Evolutionary conservation across 1,140 invertebrate genomes (phyloP).

Genomic region (Drosophila parvula): DNA sequence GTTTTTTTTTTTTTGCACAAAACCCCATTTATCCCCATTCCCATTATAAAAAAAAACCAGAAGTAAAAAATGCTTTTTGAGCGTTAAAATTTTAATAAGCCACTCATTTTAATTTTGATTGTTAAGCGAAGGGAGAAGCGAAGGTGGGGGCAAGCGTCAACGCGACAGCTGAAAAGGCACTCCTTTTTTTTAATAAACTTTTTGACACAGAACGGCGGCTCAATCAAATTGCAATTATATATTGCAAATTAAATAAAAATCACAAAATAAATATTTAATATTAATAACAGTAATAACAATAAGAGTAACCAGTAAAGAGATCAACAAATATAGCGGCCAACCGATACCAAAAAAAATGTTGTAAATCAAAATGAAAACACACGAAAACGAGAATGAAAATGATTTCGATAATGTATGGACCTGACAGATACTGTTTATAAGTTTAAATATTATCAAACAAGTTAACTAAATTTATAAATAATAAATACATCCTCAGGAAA

Average conservation of each 20-base stretch:
- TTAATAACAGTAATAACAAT: slow-evolving; percentile 63
- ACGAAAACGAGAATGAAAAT: slow-evolving; percentile 1
- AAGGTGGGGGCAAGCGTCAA: slow-evolving; percentile 6
- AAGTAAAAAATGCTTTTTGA: slow-evolving; percentile 65
- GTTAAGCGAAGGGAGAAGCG: slow-evolving; percentile 31
- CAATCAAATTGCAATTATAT: slow-evolving; percentile 77
- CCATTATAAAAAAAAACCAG: no score
- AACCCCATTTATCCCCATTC: no score
- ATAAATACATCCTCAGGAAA: not conserved
- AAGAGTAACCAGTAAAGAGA: slow-evolving; percentile 37
- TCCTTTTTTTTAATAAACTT: not conserved
- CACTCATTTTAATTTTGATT: slow-evolving; percentile 84
- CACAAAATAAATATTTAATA: slow-evolving; percentile 81
- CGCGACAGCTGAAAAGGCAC: not conserved
- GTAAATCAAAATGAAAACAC: slow-evolving; percentile 34
- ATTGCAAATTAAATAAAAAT: slow-evolving; percentile 81
- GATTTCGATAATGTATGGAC: not conserved
- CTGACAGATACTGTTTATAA: not conserved
- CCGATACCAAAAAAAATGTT: slow-evolving; percentile 37
- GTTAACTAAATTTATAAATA: not conserved
- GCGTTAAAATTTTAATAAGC: slow-evolving; percentile 83
- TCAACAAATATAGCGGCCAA: slow-evolving; percentile 40
- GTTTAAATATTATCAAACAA: not conserved
- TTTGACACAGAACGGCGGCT: slow-evolving; percentile 4
- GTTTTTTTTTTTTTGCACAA: no score